phyloP scores from a whole-genome alignment of 2,113 vertebrate species.

The Capreolus pygargus region DNA sequence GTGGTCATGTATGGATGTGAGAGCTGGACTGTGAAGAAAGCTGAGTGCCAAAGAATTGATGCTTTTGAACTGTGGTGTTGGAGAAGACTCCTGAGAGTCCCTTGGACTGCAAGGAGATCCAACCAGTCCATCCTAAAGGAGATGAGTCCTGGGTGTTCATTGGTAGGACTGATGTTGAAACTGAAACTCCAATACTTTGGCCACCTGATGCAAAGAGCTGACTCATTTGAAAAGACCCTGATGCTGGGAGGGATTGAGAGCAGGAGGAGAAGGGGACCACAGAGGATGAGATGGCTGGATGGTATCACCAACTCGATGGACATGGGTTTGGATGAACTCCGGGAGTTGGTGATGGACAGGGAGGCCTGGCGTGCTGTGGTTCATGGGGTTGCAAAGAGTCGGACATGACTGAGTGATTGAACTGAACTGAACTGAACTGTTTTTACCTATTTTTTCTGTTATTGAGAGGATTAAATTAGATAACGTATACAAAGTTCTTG shows the following conservation, averaged over 20 bases:
- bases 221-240: neutral
- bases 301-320: neutral
- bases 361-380: neutral
- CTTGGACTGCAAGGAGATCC: neutral
- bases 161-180: neutral
- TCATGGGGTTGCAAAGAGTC: neutral
- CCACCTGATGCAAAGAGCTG: neutral
- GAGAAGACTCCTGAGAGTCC: neutral
- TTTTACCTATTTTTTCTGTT: neutral
- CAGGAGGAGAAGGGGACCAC: neutral
- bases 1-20: neutral
- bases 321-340: neutral
- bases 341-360: neutral
- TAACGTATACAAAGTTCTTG: neutral
- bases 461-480: neutral
- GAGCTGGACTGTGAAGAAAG: neutral
- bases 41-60: neutral
- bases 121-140: neutral
- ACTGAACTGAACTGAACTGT: neutral
- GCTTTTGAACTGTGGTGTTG: neutral
- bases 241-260: neutral
- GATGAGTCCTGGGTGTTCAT: neutral
- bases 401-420: accelerated
- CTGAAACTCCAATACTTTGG: neutral
- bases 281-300: neutral